A percentile compares a stretch with the other conserved stretches of the same genome.
phyloP scores from a whole-genome alignment of 2,113 vertebrate species.

The Gorsachius goisagi region DNA sequence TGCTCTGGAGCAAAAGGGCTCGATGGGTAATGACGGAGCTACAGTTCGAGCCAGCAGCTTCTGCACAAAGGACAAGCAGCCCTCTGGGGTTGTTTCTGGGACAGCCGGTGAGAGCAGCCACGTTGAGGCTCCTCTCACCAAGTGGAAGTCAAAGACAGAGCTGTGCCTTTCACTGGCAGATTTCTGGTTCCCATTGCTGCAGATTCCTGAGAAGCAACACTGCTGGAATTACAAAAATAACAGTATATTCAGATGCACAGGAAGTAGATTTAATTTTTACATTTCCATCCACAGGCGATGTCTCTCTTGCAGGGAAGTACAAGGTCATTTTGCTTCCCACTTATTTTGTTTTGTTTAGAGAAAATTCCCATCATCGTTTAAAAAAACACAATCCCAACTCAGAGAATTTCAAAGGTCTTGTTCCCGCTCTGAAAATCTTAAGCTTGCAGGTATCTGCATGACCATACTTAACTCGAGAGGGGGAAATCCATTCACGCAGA shows the following conservation, averaged over 20 bases:
- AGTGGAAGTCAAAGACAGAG: neutral
- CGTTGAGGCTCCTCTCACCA: neutral
- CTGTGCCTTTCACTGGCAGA: neutral
- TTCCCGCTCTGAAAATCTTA: neutral
- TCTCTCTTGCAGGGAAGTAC: neutral
- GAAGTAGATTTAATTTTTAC: neutral
- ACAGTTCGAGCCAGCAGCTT: neutral
- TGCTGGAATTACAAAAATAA: neutral
- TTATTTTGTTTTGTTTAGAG: neutral
- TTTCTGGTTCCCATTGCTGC: neutral
- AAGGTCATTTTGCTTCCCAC: neutral
- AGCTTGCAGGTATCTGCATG: neutral
- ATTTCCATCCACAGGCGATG: neutral
- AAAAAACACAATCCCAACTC: neutral
- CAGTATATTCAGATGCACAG: neutral
- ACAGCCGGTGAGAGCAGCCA: neutral
- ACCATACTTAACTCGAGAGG: neutral
- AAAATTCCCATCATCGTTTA: neutral
- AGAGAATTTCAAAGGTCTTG: neutral
- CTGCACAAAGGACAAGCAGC: neutral
- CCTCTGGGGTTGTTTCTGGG: neutral
- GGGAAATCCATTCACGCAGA: neutral
- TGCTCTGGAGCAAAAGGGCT: neutral
- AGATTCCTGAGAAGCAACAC: neutral
- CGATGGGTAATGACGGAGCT: accelerated